Conservation (phyloP, 2,888 invertebrate genomes). For the Tortrix viridana region DNA sequence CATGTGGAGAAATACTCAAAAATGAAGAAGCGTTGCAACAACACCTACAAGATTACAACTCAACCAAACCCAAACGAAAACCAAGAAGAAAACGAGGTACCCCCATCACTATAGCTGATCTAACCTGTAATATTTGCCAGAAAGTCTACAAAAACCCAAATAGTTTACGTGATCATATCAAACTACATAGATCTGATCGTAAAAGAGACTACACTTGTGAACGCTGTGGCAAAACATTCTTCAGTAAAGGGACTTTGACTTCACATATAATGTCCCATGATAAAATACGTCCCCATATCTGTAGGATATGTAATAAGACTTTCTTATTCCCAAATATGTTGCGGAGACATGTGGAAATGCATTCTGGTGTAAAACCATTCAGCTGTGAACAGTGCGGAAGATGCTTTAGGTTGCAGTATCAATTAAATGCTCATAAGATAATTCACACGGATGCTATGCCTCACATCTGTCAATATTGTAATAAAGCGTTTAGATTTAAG, state of each 20-base stretch:
- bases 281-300: constrained; percentile 68
- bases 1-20: constrained; percentile 68
- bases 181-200: constrained; percentile 81
- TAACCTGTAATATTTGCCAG: constrained; percentile 70
- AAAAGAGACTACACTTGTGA: constrained; percentile 75
- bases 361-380: constrained; percentile 72
- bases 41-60: constrained; percentile 60
- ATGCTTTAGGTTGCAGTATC: constrained; percentile 86
- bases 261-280: constrained; percentile 77
- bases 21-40: constrained; percentile 59
- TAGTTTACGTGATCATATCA: constrained; percentile 81
- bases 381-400: constrained; percentile 76
- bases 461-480: constrained; percentile 89
- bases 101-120: constrained; percentile 67
- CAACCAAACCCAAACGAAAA: constrained; percentile 57
- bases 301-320: constrained; percentile 73
- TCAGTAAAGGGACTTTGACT: constrained; percentile 73
- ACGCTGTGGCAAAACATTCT: constrained; percentile 76
- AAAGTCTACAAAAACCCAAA: constrained; percentile 69
- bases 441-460: constrained; percentile 92
- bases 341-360: constrained; percentile 74
- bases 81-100: constrained; percentile 66
- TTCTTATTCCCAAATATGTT: constrained; percentile 76
- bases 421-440: constrained; percentile 89
- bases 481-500: constrained; percentile 90